Conservation (phyloP, 2,113 vertebrate species). For the Bombycilla garrulus region DNA sequence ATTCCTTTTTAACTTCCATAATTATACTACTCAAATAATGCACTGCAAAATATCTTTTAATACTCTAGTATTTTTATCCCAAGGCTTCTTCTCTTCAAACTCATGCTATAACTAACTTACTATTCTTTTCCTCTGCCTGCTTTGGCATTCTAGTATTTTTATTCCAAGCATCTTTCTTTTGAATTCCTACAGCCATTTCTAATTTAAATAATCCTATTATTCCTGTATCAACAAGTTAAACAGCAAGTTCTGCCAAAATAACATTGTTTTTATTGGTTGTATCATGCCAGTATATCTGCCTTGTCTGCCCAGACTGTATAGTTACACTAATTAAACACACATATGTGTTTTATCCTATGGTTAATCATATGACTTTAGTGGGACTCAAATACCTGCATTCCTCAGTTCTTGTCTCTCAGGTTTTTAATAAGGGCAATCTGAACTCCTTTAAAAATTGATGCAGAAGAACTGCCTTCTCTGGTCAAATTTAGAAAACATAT, state of each 20-base stretch:
- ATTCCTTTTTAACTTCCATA: not conserved
- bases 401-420: not conserved
- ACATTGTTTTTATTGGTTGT: not conserved
- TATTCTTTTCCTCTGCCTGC: not conserved
- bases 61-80: not conserved
- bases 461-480: not conserved
- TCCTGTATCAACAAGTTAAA: not conserved
- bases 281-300: not conserved
- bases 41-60: not conserved
- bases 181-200: not conserved
- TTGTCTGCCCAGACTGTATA: not conserved
- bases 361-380: not conserved
- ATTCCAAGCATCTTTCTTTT: not conserved
- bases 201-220: not conserved
- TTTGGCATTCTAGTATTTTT: not conserved
- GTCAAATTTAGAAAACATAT: not conserved
- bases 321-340: not conserved
- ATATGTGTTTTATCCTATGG: not conserved
- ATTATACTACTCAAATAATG: not conserved
- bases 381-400: not conserved
- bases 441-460: not conserved
- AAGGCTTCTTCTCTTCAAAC: not conserved
- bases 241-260: not conserved
- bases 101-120: not conserved
- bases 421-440: not conserved